Conservation (phyloP, 2,113 vertebrate genomes). For the Muscicapa adusta region DNA sequence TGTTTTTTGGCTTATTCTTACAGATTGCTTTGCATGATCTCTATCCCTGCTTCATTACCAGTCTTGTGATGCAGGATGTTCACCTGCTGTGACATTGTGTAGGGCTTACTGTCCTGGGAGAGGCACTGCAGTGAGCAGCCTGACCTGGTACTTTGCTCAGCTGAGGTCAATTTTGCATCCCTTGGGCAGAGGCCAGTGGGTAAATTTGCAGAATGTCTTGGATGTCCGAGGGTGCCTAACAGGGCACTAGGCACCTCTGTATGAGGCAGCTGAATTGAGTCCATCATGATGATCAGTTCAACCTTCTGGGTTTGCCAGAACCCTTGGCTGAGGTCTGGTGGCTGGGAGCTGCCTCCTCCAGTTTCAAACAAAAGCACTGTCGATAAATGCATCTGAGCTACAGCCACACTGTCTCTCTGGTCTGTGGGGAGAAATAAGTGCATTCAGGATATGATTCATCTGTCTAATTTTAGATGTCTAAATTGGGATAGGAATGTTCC, state of each 20-base stretch:
- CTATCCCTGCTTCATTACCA: neutral
- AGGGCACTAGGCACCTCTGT: neutral
- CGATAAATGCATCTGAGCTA: neutral
- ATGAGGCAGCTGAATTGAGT: neutral
- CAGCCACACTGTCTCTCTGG: neutral
- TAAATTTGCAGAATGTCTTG: neutral
- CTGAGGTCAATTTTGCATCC: neutral
- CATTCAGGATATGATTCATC: constrained; percentile 35
- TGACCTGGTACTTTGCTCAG: neutral
- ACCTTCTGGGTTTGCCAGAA: neutral
- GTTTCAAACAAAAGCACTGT: neutral
- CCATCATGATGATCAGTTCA: neutral
- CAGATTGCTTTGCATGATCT: neutral
- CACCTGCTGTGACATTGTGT: neutral
- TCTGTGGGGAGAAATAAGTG: constrained; percentile 8
- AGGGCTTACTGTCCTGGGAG: neutral
- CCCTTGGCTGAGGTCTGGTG: neutral
- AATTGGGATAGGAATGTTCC: neutral
- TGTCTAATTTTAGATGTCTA: constrained; percentile 47
- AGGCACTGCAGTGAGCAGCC: neutral
- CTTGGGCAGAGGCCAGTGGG: neutral
- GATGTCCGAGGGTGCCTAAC: neutral
- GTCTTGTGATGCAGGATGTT: neutral
- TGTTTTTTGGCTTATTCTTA: neutral
- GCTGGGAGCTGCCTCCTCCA: neutral